Evolutionary conservation across 2,113 vertebrate species (phyloP).

Genomic region (Pygoscelis adeliae): DNA sequence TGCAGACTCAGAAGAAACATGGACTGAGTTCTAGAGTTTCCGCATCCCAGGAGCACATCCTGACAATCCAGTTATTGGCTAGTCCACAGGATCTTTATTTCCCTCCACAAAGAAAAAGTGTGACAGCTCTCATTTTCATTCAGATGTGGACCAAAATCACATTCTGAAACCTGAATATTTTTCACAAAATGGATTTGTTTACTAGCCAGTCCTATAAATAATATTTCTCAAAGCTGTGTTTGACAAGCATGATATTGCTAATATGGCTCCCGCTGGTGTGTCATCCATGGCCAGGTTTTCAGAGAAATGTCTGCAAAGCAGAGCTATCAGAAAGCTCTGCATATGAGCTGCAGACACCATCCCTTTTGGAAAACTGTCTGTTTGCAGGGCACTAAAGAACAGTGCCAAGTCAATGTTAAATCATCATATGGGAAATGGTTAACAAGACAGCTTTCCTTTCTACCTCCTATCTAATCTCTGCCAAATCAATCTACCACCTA

Average conservation of each 20-base stretch:
- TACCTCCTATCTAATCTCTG: constrained; percentile 21
- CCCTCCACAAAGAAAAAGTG: neutral
- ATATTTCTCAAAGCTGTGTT: constrained; percentile 38
- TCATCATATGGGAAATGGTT: constrained; percentile 41
- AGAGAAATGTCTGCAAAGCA: neutral
- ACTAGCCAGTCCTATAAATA: constrained; percentile 32
- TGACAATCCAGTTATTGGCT: neutral
- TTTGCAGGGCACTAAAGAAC: neutral
- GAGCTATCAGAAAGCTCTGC: neutral
- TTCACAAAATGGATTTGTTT: constrained; percentile 35
- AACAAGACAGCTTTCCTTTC: constrained; percentile 59
- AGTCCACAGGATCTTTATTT: neutral
- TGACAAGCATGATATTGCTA: constrained; percentile 47
- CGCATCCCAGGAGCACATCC: fast-evolving
- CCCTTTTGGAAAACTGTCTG: constrained; percentile 22
- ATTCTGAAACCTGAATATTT: neutral
- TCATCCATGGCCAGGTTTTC: constrained; percentile 37
- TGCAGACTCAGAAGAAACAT: neutral
- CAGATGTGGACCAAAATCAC: neutral
- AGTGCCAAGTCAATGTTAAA: constrained; percentile 48
- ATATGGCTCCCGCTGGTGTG: constrained; percentile 3
- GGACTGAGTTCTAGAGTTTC: neutral
- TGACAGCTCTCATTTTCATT: constrained; percentile 24
- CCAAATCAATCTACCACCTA: constrained; percentile 52
- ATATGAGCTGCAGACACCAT: neutral